Percentiles rank a stretch among this genome's conserved stretches.
These are phyloP conservation scores for Carassius gibelio DNA, from an alignment of 2,113 vertebrate genomes.

Conservation along the genomic window DNA sequence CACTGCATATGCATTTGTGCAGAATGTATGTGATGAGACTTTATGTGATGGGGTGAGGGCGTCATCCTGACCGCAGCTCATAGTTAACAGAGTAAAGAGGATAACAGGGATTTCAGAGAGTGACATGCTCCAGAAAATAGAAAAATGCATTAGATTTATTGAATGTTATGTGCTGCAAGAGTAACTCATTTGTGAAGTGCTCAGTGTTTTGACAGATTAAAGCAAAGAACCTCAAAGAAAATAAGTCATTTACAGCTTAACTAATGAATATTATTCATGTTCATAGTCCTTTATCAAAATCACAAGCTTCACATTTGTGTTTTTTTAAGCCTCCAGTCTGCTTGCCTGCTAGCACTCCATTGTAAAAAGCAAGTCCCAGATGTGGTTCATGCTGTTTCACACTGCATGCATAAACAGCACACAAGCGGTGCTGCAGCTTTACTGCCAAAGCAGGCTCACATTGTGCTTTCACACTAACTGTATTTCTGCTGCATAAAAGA, in stretches of 20 bases:
- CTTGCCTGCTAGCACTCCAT: background rate
- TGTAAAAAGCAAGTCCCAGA: slow-evolving; percentile 5
- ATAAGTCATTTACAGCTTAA: background rate
- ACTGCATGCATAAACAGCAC: background rate
- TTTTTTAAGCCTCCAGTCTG: background rate
- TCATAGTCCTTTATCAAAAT: background rate
- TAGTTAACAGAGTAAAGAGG: slow-evolving; percentile 24
- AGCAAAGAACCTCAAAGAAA: background rate
- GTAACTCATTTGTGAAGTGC: background rate
- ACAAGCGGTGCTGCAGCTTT: background rate
- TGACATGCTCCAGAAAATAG: slow-evolving; percentile 21
- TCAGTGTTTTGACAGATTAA: background rate
- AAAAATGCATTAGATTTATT: background rate
- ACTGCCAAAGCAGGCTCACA: background rate
- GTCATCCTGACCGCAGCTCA: background rate
- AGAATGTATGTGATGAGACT: background rate
- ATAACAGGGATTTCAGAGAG: slow-evolving; percentile 13
- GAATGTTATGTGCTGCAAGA: background rate
- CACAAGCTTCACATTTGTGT: background rate
- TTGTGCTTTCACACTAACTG: background rate
- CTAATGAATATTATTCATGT: background rate
- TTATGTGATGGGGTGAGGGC: background rate
- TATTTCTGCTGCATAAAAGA: background rate
- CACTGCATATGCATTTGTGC: background rate
- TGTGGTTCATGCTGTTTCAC: slow-evolving; percentile 12